Base-by-base conservation (phyloP, 2,888 invertebrate genomes). In the Rhorus exstirpatorius region DNA sequence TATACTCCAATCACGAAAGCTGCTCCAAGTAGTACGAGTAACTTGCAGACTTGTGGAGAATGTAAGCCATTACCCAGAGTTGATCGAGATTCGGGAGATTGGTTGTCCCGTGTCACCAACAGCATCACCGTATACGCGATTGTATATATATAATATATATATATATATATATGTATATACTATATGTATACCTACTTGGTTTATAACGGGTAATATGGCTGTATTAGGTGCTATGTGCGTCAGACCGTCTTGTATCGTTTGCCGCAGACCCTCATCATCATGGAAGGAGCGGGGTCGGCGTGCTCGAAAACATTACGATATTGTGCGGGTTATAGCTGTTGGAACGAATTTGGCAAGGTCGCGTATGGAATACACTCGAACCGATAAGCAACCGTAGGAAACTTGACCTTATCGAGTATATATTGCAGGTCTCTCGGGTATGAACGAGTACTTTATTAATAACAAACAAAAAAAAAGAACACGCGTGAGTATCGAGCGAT, bases 71-170 rank as follows among this genome's bases (percentile, higher is more conserved):
- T 71, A 60, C 68, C 55, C 21, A 38, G 46, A 77, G 68, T 63
- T 53, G 46, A 74, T 78, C 72, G 63, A 74, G 68, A 65, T 65
- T 68, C 46, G 67, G 60, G 67, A 81, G 68, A 78, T 81, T 74
- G 68, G 78, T 78, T 21, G 74, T 63, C 68, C 74, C 81, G 55
- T 46, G 76, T 81, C 81, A 63, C 53, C 63, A 55, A 58, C 78
- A 78, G 78, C 70, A 31, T 49, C 68, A 63, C 38, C 12, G 19
- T 24, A 10, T 53, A n/a, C 41, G 38, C 35, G 24, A 10, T 7
- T 53, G 1, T 68, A 17, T 44, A 21, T 65, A n/a, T 44, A 19
- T 46, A 7, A n/a, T 38, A 55, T 41, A 53, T 31, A 1, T 31
- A 41, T 41, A 17, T 12, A 38, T n/a, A n/a, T n/a, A n/a, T 68